A percentile compares a stretch with the other conserved stretches of the same genome.
Conservation (phyloP, 2,113 vertebrate genomes). For the Corydoras sp. region DNA sequence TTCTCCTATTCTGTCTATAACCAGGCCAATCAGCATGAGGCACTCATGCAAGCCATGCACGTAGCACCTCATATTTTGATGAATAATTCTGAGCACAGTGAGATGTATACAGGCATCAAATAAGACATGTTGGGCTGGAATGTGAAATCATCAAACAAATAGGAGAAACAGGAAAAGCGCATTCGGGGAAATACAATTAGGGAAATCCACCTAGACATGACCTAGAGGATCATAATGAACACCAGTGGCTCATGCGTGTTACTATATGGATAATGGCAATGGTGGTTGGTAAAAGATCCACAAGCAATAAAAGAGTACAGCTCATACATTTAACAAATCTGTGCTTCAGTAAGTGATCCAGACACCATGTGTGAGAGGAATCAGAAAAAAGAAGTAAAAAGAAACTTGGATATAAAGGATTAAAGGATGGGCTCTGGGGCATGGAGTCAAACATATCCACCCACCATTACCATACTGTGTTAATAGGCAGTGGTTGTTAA, state of each 20-base stretch:
- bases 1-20: conserved; percentile 7
- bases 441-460: conserved; percentile 18
- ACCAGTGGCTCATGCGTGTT: conserved; percentile 3
- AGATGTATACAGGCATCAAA: conserved; percentile 31
- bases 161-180: conserved; percentile 17
- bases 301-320: conserved; percentile 5
- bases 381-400: conserved; percentile 28
- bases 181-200: conserved; percentile 29
- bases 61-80: conserved; percentile 35
- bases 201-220: conserved; percentile 35
- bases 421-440: neutral
- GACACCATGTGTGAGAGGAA: neutral
- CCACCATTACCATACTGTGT: conserved; percentile 30
- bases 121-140: conserved; percentile 17
- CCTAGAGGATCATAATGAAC: conserved; percentile 36
- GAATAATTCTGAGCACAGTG: conserved; percentile 45
- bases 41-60: conserved; percentile 29
- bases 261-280: conserved; percentile 15
- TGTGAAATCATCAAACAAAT: conserved; percentile 27
- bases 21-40: conserved; percentile 20
- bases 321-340: conserved; percentile 21
- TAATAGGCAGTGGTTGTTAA: conserved; percentile 17
- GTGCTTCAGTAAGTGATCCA: neutral
- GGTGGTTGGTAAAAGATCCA: conserved; percentile 8
- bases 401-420: neutral